Conservation (phyloP, 1,140 invertebrate species). For the honey bee (Apis mellifera) region DNA sequence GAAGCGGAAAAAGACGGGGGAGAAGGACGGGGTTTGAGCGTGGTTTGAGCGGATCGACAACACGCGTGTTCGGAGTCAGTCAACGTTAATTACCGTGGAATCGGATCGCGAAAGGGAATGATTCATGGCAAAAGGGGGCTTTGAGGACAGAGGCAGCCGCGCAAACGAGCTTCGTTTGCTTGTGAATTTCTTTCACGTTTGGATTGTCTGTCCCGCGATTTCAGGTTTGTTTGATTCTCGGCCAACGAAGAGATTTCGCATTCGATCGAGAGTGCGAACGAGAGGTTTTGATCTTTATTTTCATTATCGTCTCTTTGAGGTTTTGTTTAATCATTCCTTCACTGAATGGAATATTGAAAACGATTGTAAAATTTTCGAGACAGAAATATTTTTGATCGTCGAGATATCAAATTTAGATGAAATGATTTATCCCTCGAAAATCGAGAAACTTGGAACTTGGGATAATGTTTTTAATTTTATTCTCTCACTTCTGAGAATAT, state of each 20-base stretch:
- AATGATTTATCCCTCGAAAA: no score
- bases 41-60: constrained; percentile 39
- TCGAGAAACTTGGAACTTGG: no score
- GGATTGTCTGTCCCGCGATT: neutral
- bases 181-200: constrained; percentile 7
- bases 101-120: constrained; percentile 53
- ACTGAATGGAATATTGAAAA: no score
- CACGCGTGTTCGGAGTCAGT: constrained; percentile 50
- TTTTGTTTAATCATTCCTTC: neutral
- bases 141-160: constrained; percentile 21
- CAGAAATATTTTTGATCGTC: no score
- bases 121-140: constrained; percentile 54
- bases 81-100: constrained; percentile 61
- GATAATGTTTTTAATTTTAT: no score
- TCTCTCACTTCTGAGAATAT: no score
- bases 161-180: neutral
- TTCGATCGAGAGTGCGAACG: neutral
- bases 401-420: no score
- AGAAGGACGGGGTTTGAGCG: neutral
- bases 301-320: rapidly evolving
- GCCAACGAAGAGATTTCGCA: neutral
- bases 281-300: neutral
- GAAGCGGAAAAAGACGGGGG: constrained; percentile 19
- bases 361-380: no score
- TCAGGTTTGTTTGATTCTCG: neutral